These are phyloP conservation scores for Procavia capensis DNA, from an alignment of 2,113 vertebrate species.

Conservation along the genomic window DNA sequence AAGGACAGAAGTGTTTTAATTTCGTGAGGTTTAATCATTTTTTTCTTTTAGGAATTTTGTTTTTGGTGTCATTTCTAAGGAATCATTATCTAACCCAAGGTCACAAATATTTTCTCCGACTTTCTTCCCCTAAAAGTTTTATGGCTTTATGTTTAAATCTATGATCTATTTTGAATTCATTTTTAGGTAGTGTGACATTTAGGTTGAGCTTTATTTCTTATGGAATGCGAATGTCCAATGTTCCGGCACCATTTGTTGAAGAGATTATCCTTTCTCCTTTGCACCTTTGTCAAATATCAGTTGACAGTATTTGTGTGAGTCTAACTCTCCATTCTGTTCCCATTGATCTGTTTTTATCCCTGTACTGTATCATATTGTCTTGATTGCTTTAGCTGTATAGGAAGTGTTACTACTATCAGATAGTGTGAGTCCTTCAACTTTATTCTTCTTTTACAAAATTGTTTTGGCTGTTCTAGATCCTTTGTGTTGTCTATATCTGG, in stretches of 20 bases:
- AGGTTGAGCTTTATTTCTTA: neutral
- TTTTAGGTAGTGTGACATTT: neutral
- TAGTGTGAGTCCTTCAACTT: neutral
- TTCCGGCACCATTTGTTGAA: neutral
- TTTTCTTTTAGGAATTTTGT: neutral
- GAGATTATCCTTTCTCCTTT: conserved; percentile 16
- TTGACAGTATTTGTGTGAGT: neutral
- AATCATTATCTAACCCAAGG: neutral
- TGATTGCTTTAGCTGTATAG: neutral
- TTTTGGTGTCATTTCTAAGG: conserved; percentile 17
- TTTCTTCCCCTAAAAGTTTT: neutral
- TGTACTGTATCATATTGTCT: neutral
- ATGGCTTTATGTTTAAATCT: conserved; percentile 3
- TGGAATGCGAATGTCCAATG: neutral
- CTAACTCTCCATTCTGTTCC: neutral
- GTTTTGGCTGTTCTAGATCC: neutral
- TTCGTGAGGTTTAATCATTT: neutral
- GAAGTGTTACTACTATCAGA: conserved; percentile 17
- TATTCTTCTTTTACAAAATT: conserved; percentile 25
- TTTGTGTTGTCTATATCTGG: neutral
- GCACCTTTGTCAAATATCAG: neutral
- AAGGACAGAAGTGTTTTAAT: neutral
- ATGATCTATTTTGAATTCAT: neutral
- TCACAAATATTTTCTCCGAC: conserved; percentile 7
- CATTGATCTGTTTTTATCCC: neutral